A percentile compares a stretch with the other conserved stretches of the same genome.
Conservation (phyloP, 1,140 invertebrate genomes). For the Ptiloglossa arizonensis region DNA sequence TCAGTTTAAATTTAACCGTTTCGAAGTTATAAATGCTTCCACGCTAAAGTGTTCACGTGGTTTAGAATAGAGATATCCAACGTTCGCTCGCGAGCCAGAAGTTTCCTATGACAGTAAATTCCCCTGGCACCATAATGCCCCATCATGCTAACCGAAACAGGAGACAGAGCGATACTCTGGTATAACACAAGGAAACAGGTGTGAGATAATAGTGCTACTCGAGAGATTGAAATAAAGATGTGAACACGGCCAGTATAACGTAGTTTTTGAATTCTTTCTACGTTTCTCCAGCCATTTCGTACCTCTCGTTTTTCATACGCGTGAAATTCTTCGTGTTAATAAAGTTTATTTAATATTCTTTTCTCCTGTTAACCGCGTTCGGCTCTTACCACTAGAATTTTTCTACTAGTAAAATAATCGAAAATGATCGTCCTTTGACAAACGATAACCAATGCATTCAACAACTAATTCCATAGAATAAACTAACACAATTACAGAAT, state of each 20-base stretch:
- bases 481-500: too few species aligned
- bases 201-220: background rate
- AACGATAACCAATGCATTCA: too few species aligned
- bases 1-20: background rate
- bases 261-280: background rate
- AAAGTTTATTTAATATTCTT: too few species aligned
- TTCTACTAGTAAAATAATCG: too few species aligned
- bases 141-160: background rate
- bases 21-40: background rate
- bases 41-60: background rate
- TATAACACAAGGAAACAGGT: background rate
- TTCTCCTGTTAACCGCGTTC: too few species aligned
- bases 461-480: too few species aligned
- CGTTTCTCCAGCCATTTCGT: background rate
- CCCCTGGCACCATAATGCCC: constrained; percentile 4
- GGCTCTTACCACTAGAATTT: too few species aligned
- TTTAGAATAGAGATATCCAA: constrained; percentile 6
- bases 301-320: background rate
- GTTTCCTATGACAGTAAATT: constrained; percentile 13
- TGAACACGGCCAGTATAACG: background rate
- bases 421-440: too few species aligned
- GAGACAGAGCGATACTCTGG: background rate
- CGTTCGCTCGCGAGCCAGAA: background rate
- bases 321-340: too few species aligned
- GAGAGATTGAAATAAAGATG: background rate